Conservation (phyloP, 1,140 invertebrate genomes). For the Pseudachorutes palmiensis region DNA sequence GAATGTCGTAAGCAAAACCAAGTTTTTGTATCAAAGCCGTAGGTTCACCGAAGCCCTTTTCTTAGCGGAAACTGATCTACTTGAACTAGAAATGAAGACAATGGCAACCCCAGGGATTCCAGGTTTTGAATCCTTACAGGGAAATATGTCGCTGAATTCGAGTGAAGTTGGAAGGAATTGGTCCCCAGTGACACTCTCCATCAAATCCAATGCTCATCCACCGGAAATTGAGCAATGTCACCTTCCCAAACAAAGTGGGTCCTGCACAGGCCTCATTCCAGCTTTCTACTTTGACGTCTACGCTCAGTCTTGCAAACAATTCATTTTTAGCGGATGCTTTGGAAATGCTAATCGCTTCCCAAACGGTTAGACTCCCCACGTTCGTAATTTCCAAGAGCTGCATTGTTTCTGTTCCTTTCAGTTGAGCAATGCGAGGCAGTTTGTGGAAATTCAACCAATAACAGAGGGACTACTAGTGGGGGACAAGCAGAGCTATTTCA, state of each 20-base stretch:
- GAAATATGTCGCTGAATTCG: no score
- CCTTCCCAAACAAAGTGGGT: constrained; percentile 48
- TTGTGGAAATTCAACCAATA: no score
- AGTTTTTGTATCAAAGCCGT: constrained; percentile 17
- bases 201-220: neutral
- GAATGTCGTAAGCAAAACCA: constrained; percentile 34
- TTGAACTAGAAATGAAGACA: no score
- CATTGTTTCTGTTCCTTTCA: constrained; percentile 78
- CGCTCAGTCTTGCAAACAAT: constrained; percentile 63
- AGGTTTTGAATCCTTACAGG: no score
- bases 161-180: no score
- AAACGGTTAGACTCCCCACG: neutral
- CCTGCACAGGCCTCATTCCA: constrained; percentile 49
- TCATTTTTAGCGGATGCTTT: constrained; percentile 56
- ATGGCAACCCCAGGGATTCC: no score
- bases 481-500: no score
- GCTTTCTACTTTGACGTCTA: constrained; percentile 56
- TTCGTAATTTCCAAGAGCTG: constrained; percentile 52
- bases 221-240: constrained; percentile 47
- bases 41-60: no score
- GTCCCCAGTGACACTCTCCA: no score
- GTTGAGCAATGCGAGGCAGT: no score
- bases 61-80: no score
- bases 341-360: constrained; percentile 62
- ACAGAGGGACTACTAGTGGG: no score